Conservation (phyloP, 2,113 vertebrate species). For the Typhlomys cinereus region DNA sequence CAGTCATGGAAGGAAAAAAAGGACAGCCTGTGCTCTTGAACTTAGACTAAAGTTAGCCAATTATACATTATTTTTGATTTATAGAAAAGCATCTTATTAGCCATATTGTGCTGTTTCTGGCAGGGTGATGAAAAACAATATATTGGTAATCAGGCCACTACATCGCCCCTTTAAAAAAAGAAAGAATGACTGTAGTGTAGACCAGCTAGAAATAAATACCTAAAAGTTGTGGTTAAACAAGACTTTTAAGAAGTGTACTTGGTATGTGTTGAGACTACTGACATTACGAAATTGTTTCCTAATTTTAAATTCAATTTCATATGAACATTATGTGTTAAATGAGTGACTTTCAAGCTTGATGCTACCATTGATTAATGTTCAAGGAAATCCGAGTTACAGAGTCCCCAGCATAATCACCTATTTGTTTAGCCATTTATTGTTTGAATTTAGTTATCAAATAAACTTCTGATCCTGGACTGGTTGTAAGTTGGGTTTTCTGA, state of each 20-base stretch:
- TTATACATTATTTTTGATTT: not conserved
- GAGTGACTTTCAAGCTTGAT: not conserved
- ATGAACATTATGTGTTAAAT: not conserved
- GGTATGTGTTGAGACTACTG: not conserved
- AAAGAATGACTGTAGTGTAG: not conserved
- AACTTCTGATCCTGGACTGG: not conserved
- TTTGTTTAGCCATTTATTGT: not conserved
- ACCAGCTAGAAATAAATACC: not conserved
- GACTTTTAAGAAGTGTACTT: not conserved
- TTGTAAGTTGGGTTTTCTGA: constrained; percentile 44
- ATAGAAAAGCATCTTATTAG: not conserved
- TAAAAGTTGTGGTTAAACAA: not conserved
- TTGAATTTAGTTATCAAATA: not conserved
- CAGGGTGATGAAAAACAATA: not conserved
- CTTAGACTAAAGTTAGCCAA: too few relatives aligned
- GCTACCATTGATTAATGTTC: not conserved
- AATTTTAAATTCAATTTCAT: not conserved
- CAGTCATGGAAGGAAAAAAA: not conserved
- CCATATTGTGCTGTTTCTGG: not conserved
- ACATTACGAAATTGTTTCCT: not conserved
- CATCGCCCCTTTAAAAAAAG: not conserved
- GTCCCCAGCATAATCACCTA: rapidly evolving
- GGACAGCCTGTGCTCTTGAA: rapidly evolving
- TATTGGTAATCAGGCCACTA: not conserved
- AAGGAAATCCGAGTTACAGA: not conserved